Conservation (phyloP, 2,113 vertebrate species). For the western clawed frog (Xenopus tropicalis) region DNA sequence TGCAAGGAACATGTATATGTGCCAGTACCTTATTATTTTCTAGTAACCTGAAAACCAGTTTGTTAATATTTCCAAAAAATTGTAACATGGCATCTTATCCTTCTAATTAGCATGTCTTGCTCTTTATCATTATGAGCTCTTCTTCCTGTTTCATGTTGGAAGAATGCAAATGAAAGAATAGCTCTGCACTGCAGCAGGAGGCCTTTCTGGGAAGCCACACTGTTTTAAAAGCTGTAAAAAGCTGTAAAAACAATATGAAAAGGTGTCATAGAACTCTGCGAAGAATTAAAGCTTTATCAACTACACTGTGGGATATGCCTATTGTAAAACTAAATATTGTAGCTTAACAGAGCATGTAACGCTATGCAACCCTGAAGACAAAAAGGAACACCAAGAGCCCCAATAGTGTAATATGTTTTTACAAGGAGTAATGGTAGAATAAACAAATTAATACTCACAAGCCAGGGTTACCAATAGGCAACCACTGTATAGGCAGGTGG, state of each 20-base stretch:
- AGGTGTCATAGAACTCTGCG: not conserved
- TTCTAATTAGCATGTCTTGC: too few relatives aligned
- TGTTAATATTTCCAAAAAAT: too few relatives aligned
- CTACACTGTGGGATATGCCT: not conserved
- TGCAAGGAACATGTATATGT: too few relatives aligned
- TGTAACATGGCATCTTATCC: too few relatives aligned
- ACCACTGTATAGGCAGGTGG: too few relatives aligned
- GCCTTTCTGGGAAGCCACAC: constrained; percentile 50
- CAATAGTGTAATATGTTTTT: too few relatives aligned
- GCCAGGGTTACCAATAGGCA: too few relatives aligned
- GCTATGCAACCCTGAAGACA: not conserved
- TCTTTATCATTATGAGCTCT: not conserved
- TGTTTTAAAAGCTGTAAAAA: constrained; percentile 36
- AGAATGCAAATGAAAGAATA: constrained; percentile 48
- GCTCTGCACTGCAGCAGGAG: constrained; percentile 61
- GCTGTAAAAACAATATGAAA: constrained; percentile 1
- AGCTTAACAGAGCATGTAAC: not conserved
- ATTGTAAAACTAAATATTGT: not conserved
- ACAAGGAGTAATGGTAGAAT: too few relatives aligned
- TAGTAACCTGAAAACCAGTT: too few relatives aligned
- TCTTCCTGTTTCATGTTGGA: constrained; percentile 41
- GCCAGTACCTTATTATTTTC: too few relatives aligned
- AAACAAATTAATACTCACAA: too few relatives aligned
- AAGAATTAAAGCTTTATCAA: not conserved
- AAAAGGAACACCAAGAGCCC: too few relatives aligned